Conservation (phyloP, 2,797 vertebrate genomes). For the Garrulus glandarius region DNA sequence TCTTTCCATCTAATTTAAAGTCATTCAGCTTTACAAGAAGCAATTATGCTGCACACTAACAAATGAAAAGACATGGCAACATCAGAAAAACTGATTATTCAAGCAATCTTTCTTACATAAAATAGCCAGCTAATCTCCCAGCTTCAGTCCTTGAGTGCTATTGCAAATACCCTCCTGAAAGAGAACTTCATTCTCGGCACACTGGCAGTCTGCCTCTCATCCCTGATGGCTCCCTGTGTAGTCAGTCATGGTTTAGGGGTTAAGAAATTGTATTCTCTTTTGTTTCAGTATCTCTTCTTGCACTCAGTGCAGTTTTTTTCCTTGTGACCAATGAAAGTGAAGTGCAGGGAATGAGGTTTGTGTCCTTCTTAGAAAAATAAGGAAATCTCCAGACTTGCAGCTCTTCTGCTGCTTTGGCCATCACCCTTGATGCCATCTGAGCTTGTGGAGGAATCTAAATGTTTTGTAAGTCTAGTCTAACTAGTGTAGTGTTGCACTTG, state of each 20-base stretch:
- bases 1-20: slow-evolving; percentile 51
- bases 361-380: neutral
- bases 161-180: neutral
- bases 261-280: neutral
- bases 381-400: neutral
- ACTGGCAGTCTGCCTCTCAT: neutral
- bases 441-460: neutral
- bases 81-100: slow-evolving; percentile 58
- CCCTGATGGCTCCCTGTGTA: neutral
- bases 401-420: neutral
- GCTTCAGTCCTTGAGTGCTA: neutral
- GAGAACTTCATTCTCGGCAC: neutral
- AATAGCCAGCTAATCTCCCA: slow-evolving; percentile 12
- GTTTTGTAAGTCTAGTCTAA: neutral
- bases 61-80: slow-evolving; percentile 32
- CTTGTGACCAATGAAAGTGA: neutral
- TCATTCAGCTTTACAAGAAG: slow-evolving; percentile 43
- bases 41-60: slow-evolving; percentile 21
- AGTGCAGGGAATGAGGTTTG: neutral
- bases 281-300: neutral
- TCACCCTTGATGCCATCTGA: neutral
- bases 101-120: slow-evolving; percentile 2
- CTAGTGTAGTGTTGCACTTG: neutral
- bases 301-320: neutral
- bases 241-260: neutral